Conservation (phyloP, 2,113 vertebrate species). For the Stercorarius parasiticus region DNA sequence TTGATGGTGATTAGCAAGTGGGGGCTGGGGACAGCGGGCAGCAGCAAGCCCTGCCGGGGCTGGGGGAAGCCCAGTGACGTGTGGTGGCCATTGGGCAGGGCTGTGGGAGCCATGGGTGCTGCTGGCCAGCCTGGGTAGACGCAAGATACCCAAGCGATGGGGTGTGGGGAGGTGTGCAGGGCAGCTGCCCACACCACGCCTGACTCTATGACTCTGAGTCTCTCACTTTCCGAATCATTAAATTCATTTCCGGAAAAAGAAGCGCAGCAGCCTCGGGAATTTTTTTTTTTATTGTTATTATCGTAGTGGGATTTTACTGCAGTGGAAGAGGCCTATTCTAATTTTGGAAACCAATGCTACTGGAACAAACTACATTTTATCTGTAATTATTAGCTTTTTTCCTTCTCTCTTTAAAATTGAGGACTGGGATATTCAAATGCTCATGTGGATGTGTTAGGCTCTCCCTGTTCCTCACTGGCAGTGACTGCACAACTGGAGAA, state of each 20-base stretch:
- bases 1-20: rapidly evolving
- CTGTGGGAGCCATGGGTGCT: not conserved
- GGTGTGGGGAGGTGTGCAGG: rapidly evolving
- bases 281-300: not conserved
- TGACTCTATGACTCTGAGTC: rapidly evolving
- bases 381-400: not conserved
- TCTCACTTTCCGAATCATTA: not conserved
- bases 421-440: not conserved
- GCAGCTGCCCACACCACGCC: not conserved
- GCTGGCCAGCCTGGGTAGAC: rapidly evolving
- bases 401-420: not conserved
- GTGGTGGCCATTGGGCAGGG: rapidly evolving
- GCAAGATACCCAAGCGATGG: rapidly evolving
- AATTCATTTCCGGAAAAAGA: not conserved
- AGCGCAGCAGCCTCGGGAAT: not conserved
- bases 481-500: not conserved
- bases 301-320: not conserved
- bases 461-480: not conserved
- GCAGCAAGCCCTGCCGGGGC: rapidly evolving
- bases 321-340: not conserved
- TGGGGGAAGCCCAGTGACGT: not conserved
- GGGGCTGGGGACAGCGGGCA: not conserved
- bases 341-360: not conserved
- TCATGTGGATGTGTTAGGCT: rapidly evolving
- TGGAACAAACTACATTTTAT: not conserved